Conservation (phyloP, 2,888 invertebrate species). For the Acanthacorydalis orientalis region DNA sequence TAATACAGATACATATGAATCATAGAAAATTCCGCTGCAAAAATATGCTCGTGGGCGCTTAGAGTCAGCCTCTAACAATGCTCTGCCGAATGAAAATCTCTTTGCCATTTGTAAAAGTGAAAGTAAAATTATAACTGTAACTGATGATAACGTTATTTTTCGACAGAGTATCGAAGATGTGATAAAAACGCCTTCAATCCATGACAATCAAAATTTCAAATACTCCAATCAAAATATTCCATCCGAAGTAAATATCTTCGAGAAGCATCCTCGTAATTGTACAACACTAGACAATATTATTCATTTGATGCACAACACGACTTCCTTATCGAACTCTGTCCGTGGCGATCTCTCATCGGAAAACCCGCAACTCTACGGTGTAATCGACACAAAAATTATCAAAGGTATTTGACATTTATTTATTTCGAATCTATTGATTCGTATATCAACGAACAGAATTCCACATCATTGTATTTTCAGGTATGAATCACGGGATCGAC, state of each 20-base stretch:
- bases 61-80: no score
- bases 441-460: not conserved
- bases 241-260: not conserved
- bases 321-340: conserved; percentile 13
- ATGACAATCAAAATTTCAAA: not conserved
- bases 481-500: conserved; percentile 16
- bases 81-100: no score
- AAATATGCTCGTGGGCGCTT: no score
- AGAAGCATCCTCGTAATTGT: conserved; percentile 23
- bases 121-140: no score
- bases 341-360: conserved; percentile 19
- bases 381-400: conserved; percentile 38
- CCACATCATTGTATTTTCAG: conserved; percentile 14
- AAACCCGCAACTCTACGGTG: conserved; percentile 27
- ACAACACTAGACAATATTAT: conserved; percentile 35
- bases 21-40: no score
- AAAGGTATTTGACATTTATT: conserved; percentile 23
- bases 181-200: not conserved
- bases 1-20: no score
- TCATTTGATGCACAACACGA: conserved; percentile 28
- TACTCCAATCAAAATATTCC: not conserved
- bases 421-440: not conserved
- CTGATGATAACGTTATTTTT: not conserved
- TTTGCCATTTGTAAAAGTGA: no score
- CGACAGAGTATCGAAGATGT: not conserved